These are phyloP conservation scores for Lithobates pipiens DNA, from an alignment of 2,797 vertebrate species.

Conservation along the genomic window DNA sequence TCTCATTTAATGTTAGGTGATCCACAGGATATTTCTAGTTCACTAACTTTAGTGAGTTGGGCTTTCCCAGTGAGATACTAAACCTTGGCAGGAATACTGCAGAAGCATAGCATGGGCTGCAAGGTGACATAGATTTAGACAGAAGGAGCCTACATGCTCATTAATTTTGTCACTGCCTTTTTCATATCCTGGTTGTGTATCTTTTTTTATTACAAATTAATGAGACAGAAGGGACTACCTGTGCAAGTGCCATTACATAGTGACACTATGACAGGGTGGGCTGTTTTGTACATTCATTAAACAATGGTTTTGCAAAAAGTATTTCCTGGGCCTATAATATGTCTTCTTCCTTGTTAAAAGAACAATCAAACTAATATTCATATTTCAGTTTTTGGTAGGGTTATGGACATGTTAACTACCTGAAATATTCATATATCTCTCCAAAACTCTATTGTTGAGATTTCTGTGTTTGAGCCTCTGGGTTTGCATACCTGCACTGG, in stretches of 20 bases:
- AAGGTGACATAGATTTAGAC: conserved; percentile 24
- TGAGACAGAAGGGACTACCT: conserved; percentile 27
- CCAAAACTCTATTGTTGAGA: too few relatives aligned
- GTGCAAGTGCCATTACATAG: background rate
- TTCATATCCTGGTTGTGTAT: conserved; percentile 10
- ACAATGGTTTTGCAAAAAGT: background rate
- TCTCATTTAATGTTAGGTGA: conserved; percentile 19
- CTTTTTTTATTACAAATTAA: conserved; percentile 5
- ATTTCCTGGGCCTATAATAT: background rate
- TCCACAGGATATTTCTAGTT: conserved; percentile 12
- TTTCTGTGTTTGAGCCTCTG: too few relatives aligned
- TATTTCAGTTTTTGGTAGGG: too few relatives aligned
- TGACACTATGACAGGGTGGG: background rate
- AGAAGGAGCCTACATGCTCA: conserved; percentile 21
- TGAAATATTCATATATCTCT: too few relatives aligned
- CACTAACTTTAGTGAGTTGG: conserved; percentile 18
- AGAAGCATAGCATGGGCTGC: background rate
- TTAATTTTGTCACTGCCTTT: conserved; percentile 21
- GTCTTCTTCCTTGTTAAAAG: background rate
- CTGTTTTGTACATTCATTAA: background rate
- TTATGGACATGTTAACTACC: too few relatives aligned
- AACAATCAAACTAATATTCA: too few relatives aligned
- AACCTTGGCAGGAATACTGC: conserved; percentile 12
- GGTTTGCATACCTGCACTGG: too few relatives aligned
- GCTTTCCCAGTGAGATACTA: conserved; percentile 1